Evolutionary conservation across 2,113 vertebrate species (phyloP).

Genomic region (Mormyrus iriodes): DNA sequence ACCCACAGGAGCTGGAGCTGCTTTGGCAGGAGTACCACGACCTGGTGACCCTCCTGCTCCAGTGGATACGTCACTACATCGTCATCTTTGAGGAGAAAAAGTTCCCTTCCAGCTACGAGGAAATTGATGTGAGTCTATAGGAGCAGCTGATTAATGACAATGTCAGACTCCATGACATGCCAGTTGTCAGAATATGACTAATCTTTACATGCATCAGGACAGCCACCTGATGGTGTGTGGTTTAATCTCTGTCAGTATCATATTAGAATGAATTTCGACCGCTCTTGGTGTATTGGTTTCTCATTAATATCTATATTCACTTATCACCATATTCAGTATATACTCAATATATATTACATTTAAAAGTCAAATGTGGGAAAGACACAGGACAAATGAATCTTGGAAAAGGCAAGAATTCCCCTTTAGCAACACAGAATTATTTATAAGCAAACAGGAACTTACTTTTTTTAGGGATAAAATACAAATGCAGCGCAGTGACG

Average conservation of each 20-base stretch:
- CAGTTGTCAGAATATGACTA: not conserved
- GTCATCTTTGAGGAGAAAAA: slow-evolving; percentile 76
- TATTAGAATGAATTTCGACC: not conserved
- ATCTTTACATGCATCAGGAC: not conserved
- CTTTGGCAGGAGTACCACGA: slow-evolving; percentile 92
- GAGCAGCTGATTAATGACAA: not conserved
- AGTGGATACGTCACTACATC: slow-evolving; percentile 83
- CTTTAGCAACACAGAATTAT: not conserved
- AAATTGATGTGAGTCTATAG: slow-evolving; percentile 75
- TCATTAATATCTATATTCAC: not conserved
- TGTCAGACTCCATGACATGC: not conserved
- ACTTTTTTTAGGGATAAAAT: not conserved
- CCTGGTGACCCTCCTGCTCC: slow-evolving; percentile 75
- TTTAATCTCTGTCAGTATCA: not conserved
- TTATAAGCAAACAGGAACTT: not conserved
- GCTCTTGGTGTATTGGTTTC: not conserved
- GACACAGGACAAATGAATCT: not conserved
- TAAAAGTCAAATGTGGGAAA: not conserved
- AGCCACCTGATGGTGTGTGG: not conserved
- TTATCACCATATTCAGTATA: not conserved
- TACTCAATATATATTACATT: not conserved
- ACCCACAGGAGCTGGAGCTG: slow-evolving; percentile 78
- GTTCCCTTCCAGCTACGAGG: slow-evolving; percentile 80
- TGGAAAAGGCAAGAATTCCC: not conserved
- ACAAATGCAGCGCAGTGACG: not conserved